Percentiles rank a stretch among this genome's conserved stretches.
Evolutionary conservation across 2,888 invertebrate genomes (phyloP).

Genomic region (Euplexia lucipara): DNA sequence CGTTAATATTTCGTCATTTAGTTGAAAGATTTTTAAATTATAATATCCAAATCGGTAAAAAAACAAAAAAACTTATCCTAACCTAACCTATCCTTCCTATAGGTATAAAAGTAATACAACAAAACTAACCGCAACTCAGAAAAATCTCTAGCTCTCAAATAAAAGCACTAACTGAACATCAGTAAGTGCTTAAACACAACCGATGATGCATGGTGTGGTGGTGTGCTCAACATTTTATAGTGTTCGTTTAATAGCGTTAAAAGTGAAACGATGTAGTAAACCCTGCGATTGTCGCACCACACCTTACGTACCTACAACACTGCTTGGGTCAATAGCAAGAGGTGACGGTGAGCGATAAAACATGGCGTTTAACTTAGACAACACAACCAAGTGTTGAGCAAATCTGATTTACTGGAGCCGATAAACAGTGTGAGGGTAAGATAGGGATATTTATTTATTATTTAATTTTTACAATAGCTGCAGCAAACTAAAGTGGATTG

Average conservation of each 20-base stretch:
- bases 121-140: not conserved
- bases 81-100: no score
- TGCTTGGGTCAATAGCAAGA: slow-evolving; percentile 66
- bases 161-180: slow-evolving; percentile 56
- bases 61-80: no score
- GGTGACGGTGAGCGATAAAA: slow-evolving; percentile 64
- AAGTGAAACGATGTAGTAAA: slow-evolving; percentile 84
- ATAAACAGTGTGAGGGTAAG: not conserved
- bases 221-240: slow-evolving; percentile 77
- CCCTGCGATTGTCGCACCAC: slow-evolving; percentile 77
- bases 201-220: slow-evolving; percentile 74
- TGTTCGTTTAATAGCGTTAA: slow-evolving; percentile 78
- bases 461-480: no score
- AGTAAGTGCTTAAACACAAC: slow-evolving; percentile 67
- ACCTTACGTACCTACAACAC: slow-evolving; percentile 61
- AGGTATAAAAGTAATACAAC: not conserved
- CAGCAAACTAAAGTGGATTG: no score
- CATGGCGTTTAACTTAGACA: slow-evolving; percentile 49
- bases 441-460: not conserved
- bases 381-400: slow-evolving; percentile 22
- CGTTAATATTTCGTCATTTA: not conserved
- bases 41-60: no score
- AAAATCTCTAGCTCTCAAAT: slow-evolving; percentile 34
- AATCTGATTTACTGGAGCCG: not conserved
- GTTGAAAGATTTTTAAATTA: rapidly evolving